Conservation (phyloP, 92 coral and sea anemone genomes). For the Paragorgia papillata region DNA sequence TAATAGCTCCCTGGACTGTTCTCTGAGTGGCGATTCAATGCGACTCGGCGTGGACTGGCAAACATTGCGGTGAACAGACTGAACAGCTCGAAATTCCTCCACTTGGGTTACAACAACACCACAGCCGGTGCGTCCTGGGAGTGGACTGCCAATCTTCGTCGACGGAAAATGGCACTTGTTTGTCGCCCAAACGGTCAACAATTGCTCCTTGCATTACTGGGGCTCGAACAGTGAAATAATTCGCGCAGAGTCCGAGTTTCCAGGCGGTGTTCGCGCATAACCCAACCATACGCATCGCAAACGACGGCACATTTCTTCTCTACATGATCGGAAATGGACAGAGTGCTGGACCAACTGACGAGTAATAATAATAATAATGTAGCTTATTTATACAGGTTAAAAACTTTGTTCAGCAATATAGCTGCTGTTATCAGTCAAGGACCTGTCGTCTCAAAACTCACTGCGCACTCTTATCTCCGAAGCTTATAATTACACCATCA, state of each 20-base stretch:
- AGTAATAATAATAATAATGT: too few relatives aligned
- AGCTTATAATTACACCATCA: too few relatives aligned
- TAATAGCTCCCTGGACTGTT: conserved; percentile 31
- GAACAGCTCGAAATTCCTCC: conserved; percentile 12
- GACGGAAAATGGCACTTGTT: conserved; percentile 35
- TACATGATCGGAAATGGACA: conserved; percentile 27
- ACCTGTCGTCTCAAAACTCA: too few relatives aligned
- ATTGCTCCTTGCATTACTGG: conserved; percentile 18
- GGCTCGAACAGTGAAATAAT: conserved; percentile 32
- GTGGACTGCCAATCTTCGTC: conserved; percentile 23
- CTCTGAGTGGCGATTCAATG: conserved; percentile 21
- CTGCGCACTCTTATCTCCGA: too few relatives aligned
- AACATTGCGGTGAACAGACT: neutral
- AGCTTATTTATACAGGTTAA: too few relatives aligned
- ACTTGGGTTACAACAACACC: too few relatives aligned
- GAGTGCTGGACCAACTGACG: too few relatives aligned
- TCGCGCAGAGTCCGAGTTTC: conserved; percentile 24
- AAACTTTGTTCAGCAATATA: too few relatives aligned
- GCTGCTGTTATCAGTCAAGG: too few relatives aligned
- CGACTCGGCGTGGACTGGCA: conserved; percentile 29
- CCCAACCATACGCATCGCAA: conserved; percentile 18
- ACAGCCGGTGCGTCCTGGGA: too few relatives aligned
- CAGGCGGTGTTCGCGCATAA: conserved; percentile 33
- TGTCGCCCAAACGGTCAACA: conserved; percentile 25
- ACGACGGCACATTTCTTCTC: conserved; percentile 21